phyloP scores from a whole-genome alignment of 2,888 invertebrate species.

The Bellardia pandia region DNA sequence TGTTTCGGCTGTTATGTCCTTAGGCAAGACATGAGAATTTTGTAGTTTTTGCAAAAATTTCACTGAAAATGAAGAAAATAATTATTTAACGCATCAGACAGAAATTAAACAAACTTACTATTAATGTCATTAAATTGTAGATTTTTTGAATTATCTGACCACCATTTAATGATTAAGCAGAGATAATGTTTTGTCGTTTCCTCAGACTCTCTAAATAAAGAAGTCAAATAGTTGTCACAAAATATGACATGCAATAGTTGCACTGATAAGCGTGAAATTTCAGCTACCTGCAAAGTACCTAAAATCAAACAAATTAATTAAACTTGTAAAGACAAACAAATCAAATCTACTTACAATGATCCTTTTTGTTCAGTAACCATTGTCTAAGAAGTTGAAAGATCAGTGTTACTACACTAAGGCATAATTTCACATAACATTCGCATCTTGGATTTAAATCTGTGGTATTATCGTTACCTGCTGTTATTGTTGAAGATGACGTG shows the following conservation, averaged over 20 bases:
- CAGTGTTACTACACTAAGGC: conserved; percentile 80
- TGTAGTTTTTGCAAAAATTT: conserved; percentile 79
- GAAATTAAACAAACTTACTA: conserved; percentile 73
- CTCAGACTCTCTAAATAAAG: conserved; percentile 81
- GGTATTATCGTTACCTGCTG: not conserved
- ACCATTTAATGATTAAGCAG: conserved; percentile 81
- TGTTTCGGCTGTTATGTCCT: conserved; percentile 75
- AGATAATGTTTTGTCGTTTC: conserved; percentile 81
- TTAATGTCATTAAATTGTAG: conserved; percentile 78
- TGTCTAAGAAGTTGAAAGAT: conserved; percentile 81
- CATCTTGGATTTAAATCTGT: conserved; percentile 70
- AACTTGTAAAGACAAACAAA: not conserved
- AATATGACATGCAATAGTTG: conserved; percentile 80
- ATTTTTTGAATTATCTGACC: conserved; percentile 76
- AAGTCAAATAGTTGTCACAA: conserved; percentile 80
- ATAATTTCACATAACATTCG: conserved; percentile 81
- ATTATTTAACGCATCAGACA: not conserved
- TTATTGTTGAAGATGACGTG: not conserved
- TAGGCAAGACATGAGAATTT: conserved; percentile 80
- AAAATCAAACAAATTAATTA: not conserved
- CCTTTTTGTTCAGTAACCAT: conserved; percentile 76
- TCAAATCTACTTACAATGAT: conserved; percentile 52
- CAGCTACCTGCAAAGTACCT: conserved; percentile 78
- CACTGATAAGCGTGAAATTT: conserved; percentile 79
- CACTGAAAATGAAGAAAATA: conserved; percentile 74